These are phyloP conservation scores for Caenorhabditis brenneri DNA, from an alignment of 1,140 invertebrate genomes.

Conservation along the genomic window DNA sequence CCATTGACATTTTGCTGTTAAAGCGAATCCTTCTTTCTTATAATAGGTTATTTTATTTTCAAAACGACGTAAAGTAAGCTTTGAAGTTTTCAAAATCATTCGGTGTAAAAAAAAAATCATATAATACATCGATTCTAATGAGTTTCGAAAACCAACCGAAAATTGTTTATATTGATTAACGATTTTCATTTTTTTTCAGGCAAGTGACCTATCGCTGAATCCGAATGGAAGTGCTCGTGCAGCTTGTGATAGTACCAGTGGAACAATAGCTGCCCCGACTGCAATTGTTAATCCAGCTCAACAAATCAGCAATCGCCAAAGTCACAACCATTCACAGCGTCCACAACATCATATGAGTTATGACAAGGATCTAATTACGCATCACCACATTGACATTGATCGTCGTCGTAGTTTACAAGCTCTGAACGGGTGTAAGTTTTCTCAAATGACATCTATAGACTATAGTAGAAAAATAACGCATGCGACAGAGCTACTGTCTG, in stretches of 20 bases:
- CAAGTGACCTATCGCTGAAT: slow-evolving; percentile 13
- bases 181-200: neutral
- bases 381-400: neutral
- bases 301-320: neutral
- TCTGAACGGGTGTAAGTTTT: neutral
- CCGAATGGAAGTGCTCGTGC: slow-evolving; percentile 18
- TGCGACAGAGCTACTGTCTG: neutral
- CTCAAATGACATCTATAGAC: neutral
- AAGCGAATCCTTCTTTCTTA: no score
- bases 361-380: neutral
- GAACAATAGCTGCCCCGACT: neutral
- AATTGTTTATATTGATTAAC: slow-evolving; percentile 74
- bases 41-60: no score
- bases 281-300: neutral
- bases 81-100: no score
- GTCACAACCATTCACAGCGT: neutral
- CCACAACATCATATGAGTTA: slow-evolving; percentile 17
- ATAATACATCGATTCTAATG: slow-evolving; percentile 70
- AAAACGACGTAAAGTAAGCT: no score
- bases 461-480: neutral
- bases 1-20: no score
- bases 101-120: no score
- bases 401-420: slow-evolving; percentile 12
- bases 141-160: neutral
- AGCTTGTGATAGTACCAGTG: slow-evolving; percentile 30